phyloP scores from a whole-genome alignment of 2,888 invertebrate genomes.

The Polydesmus complanatus region DNA sequence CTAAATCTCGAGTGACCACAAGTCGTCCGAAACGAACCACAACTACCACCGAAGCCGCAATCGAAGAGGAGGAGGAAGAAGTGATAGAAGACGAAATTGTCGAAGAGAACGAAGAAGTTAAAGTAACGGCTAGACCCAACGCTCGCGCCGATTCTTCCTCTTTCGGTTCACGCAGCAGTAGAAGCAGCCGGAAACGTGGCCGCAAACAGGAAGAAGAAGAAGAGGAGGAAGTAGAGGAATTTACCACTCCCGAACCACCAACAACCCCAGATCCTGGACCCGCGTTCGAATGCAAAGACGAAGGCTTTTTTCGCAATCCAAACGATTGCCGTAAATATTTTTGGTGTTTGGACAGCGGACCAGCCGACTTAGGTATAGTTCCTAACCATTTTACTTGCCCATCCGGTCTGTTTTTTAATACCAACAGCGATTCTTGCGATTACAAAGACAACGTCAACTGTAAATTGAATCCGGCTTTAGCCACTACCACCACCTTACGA shows the following conservation, averaged over 20 bases:
- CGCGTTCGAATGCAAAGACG: slow-evolving; percentile 84
- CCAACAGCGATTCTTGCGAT: slow-evolving; percentile 80
- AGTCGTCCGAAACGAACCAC: not conserved
- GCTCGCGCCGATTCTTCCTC: not conserved
- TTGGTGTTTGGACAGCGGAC: slow-evolving; percentile 71
- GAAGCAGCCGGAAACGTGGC: not conserved
- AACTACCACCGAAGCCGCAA: not conserved
- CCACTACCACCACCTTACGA: slow-evolving; percentile 31
- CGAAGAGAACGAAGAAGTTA: slow-evolving; percentile 7
- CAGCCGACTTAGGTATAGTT: slow-evolving; percentile 70
- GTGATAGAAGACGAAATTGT: not conserved
- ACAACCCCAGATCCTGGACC: slow-evolving; percentile 75
- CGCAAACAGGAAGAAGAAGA: not conserved
- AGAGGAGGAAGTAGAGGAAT: slow-evolving; percentile 8
- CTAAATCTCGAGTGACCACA: not conserved
- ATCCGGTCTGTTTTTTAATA: slow-evolving; percentile 79
- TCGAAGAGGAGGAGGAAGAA: not conserved
- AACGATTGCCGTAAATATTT: slow-evolving; percentile 87
- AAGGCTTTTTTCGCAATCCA: slow-evolving; percentile 83
- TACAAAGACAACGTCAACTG: slow-evolving; percentile 65
- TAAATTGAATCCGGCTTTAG: slow-evolving; percentile 30
- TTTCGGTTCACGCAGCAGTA: not conserved
- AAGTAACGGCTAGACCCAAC: not conserved
- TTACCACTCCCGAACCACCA: slow-evolving; percentile 60
- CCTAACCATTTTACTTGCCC: slow-evolving; percentile 89